phyloP scores from a whole-genome alignment of 2,888 invertebrate species.

The Stenodera caucasica region DNA sequence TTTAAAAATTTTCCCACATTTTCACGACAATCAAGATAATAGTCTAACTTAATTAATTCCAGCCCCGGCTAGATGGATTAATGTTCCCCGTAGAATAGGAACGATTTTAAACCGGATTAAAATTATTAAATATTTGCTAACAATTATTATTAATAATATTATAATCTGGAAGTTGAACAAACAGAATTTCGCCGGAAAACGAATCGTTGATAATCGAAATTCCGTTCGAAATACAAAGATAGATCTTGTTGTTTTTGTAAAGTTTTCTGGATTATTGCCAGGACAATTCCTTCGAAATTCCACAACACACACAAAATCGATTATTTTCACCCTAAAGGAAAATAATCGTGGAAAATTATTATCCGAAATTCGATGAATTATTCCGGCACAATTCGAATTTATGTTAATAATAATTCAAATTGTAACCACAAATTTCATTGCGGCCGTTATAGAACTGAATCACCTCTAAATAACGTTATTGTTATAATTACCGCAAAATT shows the following conservation, averaged over 20 bases:
- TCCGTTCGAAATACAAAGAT: slow-evolving; percentile 7
- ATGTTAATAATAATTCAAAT: too few relatives aligned
- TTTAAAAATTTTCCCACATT: not conserved
- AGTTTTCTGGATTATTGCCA: slow-evolving; percentile 26
- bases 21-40: not conserved
- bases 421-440: not conserved
- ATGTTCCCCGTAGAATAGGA: not conserved
- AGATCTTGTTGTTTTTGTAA: slow-evolving; percentile 9
- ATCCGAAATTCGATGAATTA: too few relatives aligned
- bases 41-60: too few relatives aligned
- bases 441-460: slow-evolving; percentile 2
- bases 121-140: not conserved
- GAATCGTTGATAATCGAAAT: not conserved
- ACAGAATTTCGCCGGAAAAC: slow-evolving; percentile 15
- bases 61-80: too few relatives aligned
- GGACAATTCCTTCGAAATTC: slow-evolving; percentile 24
- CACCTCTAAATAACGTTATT: not conserved
- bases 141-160: too few relatives aligned
- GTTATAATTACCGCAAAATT: not conserved
- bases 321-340: not conserved
- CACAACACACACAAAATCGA: slow-evolving; percentile 27
- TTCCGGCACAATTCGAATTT: not conserved
- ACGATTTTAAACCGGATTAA: not conserved
- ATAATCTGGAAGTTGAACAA: slow-evolving; percentile 10
- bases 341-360: not conserved